These are phyloP conservation scores for Galbula dea DNA, from an alignment of 2,113 vertebrate species.

Conservation along the genomic window DNA sequence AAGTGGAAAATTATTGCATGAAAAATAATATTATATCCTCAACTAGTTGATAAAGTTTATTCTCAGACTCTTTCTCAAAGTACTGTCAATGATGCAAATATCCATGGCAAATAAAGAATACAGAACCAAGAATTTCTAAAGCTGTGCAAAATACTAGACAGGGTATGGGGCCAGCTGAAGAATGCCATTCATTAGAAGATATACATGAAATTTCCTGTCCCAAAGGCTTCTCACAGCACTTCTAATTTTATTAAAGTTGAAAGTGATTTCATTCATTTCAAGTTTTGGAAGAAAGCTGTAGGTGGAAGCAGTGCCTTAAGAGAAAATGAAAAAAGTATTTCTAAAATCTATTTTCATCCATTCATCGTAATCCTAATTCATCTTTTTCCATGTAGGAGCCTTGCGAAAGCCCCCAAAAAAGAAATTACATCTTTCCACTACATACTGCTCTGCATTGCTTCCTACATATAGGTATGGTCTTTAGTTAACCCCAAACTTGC, in stretches of 20 bases:
- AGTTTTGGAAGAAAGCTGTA: slow-evolving; percentile 29
- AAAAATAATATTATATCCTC: slow-evolving; percentile 5
- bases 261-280: slow-evolving; percentile 17
- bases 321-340: background rate
- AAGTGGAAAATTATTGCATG: slow-evolving; percentile 7
- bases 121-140: background rate
- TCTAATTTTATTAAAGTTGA: slow-evolving; percentile 29
- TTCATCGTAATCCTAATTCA: slow-evolving; percentile 7
- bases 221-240: slow-evolving; percentile 10
- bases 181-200: slow-evolving; percentile 26
- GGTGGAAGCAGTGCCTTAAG: slow-evolving; percentile 30
- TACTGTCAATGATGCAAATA: background rate
- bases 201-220: background rate
- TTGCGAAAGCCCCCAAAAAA: background rate
- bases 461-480: background rate
- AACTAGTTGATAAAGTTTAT: slow-evolving; percentile 31
- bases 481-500: background rate
- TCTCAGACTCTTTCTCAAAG: slow-evolving; percentile 9
- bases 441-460: background rate
- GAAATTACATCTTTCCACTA: background rate
- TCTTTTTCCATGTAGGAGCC: background rate
- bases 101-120: background rate
- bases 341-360: background rate
- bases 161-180: background rate
- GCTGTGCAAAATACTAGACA: background rate